Evolutionary conservation across 2,888 invertebrate genomes (phyloP), one percentile per base, ranked within the genome.

Genomic region (Panopea generosa): DNA sequence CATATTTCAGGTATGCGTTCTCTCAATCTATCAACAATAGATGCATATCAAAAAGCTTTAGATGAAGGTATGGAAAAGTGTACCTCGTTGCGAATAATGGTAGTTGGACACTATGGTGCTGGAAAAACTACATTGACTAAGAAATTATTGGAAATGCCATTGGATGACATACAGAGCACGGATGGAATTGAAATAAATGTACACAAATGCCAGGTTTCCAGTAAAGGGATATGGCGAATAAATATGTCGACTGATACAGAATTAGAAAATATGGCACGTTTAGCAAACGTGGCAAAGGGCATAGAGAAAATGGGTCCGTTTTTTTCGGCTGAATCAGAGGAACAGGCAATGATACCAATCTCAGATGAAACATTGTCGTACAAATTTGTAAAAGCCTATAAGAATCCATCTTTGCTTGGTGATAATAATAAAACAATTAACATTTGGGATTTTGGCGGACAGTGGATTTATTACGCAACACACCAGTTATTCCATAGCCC

Each of bases 401-500:
- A n/a, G n/a, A n/a, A n/a, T n/a, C n/a, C n/a, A n/a, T n/a, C n/a
- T n/a, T n/a, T n/a, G n/a, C n/a, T n/a, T n/a, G 18, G 2, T 26
- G 38, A 50, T 4, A n/a, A 29, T 14, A 1, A 1, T 11, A 33
- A 50, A 11, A 61, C n/a, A 20, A n/a, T 66, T 24, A 49, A 24
- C 16, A 24, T 67, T 43, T 67, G 67, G 67, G 67, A 67, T 50
- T 67, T 59, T 20, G 67, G 67, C 9, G 67, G 67, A 2, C 67
- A 67, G 27, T 67, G 49, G 29, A 52, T 67, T 22, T 67, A 40
- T 43, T 67, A 67, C 27, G 67, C 67, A n/a, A 67, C 67, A 7
- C 67, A 67, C 27, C 57, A 57, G n/a, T 11, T 67, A 14, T 67
- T 67, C 26, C 67, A 67, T 24, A 67, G 67, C 40, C 49, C 47